Evolutionary conservation across 2,113 vertebrate species (phyloP).

Genomic region (Eretmochelys imbricata): DNA sequence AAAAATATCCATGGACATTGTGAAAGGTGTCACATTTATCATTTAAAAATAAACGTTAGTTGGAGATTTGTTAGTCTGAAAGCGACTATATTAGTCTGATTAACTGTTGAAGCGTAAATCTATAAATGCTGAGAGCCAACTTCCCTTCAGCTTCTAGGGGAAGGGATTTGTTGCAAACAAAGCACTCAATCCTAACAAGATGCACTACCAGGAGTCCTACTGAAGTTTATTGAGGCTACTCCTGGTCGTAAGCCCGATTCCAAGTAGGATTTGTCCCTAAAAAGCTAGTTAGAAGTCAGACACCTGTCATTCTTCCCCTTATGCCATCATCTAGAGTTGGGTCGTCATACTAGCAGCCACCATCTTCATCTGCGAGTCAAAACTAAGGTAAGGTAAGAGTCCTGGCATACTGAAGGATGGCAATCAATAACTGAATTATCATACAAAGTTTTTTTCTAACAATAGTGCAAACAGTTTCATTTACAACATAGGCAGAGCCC

Average conservation of each 20-base stretch:
- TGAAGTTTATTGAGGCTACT: neutral
- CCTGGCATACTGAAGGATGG: conserved; percentile 32
- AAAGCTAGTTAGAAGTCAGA: neutral
- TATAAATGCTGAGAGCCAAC: neutral
- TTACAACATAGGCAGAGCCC: neutral
- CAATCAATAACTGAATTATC: accelerated
- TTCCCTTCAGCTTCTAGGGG: neutral
- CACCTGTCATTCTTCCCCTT: neutral
- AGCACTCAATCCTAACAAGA: neutral
- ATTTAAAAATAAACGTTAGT: neutral
- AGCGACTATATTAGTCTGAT: neutral
- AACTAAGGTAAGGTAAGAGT: neutral
- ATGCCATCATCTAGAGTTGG: neutral
- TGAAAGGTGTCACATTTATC: neutral
- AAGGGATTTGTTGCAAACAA: neutral
- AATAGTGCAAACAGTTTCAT: neutral
- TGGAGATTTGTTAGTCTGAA: neutral
- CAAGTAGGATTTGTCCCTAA: neutral
- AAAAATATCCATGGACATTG: neutral
- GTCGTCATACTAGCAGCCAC: neutral
- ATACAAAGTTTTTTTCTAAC: conserved; percentile 51
- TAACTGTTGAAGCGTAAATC: neutral
- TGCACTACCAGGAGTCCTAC: neutral
- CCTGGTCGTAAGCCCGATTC: neutral
- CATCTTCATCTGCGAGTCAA: neutral